Evolutionary conservation across 1,140 invertebrate species (phyloP).

Genomic region (Tetragonula clypearis): DNA sequence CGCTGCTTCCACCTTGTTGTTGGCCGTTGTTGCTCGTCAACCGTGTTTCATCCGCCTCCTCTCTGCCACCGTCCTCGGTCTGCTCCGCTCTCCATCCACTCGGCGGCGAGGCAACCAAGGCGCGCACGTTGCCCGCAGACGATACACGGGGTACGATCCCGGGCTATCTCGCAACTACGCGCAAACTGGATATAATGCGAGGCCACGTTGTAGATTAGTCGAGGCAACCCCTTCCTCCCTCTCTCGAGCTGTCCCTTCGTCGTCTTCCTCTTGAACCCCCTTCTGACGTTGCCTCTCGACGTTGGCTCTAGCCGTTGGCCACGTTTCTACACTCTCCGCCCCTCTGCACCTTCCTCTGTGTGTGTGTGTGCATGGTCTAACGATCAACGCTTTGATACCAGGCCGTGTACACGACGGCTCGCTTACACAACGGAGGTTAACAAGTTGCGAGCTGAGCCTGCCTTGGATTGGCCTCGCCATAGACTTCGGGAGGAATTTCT

Average conservation of each 20-base stretch:
- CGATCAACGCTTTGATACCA: conserved; percentile 1
- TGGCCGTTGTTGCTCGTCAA: conserved; percentile 12
- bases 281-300: not conserved
- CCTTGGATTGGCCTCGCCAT: not conserved
- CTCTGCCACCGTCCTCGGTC: not conserved
- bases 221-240: conserved; percentile 8
- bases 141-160: conserved; percentile 25
- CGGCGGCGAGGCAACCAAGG: not conserved
- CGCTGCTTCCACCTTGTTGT: not conserved
- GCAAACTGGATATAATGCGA: conserved; percentile 41
- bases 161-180: conserved; percentile 35
- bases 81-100: not conserved
- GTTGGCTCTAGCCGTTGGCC: not conserved
- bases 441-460: not conserved
- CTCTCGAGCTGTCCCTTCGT: not conserved
- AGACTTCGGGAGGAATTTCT: not conserved
- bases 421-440: not conserved
- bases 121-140: conserved; percentile 4
- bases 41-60: not conserved
- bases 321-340: not conserved
- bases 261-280: conserved; percentile 1
- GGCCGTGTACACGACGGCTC: not conserved
- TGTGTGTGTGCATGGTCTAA: not conserved
- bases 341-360: not conserved
- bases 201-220: conserved; percentile 67